phyloP scores from a whole-genome alignment of 2,797 vertebrate genomes.

The Gymnoscopelus braueri region DNA sequence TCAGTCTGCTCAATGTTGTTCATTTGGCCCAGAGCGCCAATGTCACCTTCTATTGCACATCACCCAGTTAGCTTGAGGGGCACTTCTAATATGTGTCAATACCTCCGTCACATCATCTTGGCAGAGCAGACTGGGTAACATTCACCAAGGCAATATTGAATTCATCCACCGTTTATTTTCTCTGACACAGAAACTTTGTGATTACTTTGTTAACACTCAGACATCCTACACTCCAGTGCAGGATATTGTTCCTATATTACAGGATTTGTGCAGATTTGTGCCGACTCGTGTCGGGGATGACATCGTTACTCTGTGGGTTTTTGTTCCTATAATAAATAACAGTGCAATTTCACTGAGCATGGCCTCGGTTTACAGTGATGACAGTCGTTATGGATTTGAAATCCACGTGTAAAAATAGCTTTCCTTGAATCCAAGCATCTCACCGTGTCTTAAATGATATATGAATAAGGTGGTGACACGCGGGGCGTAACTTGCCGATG shows the following conservation, averaged over 20 bases:
- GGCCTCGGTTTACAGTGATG: conserved; percentile 37
- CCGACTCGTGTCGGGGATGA: conserved; percentile 31
- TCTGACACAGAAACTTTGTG: not conserved
- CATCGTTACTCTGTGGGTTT: conserved; percentile 15
- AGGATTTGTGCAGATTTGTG: conserved; percentile 7
- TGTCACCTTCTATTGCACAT: conserved; percentile 33
- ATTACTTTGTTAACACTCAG: not conserved
- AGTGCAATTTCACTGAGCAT: conserved; percentile 27
- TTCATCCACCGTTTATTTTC: not conserved
- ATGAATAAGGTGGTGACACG: conserved; percentile 26
- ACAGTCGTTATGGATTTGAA: conserved; percentile 40
- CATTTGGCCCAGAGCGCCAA: conserved; percentile 40
- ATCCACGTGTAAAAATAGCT: conserved; percentile 36
- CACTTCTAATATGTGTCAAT: conserved; percentile 30
- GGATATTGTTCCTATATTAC: not conserved
- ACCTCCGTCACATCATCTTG: conserved; percentile 18
- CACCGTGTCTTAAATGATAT: conserved; percentile 16
- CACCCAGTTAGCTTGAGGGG: conserved; percentile 21
- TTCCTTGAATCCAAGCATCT: conserved; percentile 1
- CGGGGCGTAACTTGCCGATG: not conserved
- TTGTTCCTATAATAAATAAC: conserved; percentile 16
- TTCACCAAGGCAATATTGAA: conserved; percentile 1
- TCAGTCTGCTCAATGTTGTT: conserved; percentile 38
- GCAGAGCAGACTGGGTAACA: not conserved
- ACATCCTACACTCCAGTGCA: not conserved